These are phyloP conservation scores for Parauchenoglanis ngamensis DNA, from an alignment of 2,797 vertebrate genomes.

Conservation along the genomic window DNA sequence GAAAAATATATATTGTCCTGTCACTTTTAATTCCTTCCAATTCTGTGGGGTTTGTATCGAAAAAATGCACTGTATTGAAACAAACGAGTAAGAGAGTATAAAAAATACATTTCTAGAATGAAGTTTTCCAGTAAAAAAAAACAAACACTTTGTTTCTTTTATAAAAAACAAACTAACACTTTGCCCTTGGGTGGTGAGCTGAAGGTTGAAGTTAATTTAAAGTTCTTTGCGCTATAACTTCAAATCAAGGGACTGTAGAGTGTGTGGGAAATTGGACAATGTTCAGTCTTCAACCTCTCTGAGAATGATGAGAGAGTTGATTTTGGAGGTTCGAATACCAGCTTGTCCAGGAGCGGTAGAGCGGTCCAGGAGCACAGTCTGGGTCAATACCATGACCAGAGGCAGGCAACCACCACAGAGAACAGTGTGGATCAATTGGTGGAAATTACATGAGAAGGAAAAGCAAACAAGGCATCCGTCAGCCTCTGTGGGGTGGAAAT, in stretches of 20 bases:
- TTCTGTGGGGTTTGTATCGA: neutral
- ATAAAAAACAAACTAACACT: neutral
- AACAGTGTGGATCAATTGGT: conserved; percentile 48
- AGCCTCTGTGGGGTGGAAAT: conserved; percentile 36
- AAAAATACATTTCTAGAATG: neutral
- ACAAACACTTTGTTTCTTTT: neutral
- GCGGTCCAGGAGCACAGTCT: neutral
- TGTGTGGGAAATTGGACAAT: conserved; percentile 33
- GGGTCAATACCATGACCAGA: conserved; percentile 50
- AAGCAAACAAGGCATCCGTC: conserved; percentile 35
- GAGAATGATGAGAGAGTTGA: conserved; percentile 28
- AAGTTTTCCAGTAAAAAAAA: neutral
- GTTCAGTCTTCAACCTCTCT: conserved; percentile 27
- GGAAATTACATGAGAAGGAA: conserved; percentile 47
- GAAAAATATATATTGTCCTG: conserved; percentile 5
- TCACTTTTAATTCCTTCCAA: conserved; percentile 12
- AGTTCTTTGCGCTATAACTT: conserved; percentile 22
- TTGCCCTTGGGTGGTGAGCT: conserved; percentile 1
- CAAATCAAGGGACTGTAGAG: neutral
- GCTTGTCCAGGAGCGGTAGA: conserved; percentile 33
- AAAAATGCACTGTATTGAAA: neutral
- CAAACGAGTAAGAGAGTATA: neutral
- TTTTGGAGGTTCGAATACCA: conserved; percentile 31
- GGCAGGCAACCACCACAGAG: conserved; percentile 38
- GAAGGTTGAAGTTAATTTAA: conserved; percentile 47